Conservation (phyloP, 1,140 invertebrate genomes). For the Penaeus chinensis region DNA sequence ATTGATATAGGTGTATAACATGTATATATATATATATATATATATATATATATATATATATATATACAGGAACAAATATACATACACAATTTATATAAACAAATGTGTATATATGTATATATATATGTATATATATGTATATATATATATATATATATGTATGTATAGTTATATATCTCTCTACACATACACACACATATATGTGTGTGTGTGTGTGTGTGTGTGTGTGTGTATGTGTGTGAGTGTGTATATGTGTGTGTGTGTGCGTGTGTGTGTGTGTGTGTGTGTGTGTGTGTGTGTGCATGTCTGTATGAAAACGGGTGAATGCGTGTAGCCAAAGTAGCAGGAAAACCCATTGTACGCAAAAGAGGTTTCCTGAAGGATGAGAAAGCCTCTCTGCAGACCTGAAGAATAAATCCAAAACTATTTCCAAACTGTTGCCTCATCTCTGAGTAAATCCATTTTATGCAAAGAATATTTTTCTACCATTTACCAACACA, state of each 20-base stretch:
- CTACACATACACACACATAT: too few species aligned
- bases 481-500: too few species aligned
- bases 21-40: constrained; percentile 20
- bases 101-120: not conserved
- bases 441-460: too few species aligned
- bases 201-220: not conserved
- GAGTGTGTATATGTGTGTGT: constrained; percentile 28
- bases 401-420: too few species aligned
- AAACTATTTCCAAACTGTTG: too few species aligned
- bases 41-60: too few species aligned
- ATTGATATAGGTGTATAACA: not conserved
- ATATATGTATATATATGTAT: constrained; percentile 25
- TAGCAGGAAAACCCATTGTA: too few species aligned
- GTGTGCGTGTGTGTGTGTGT: not conserved
- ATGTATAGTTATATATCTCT: constrained; percentile 8
- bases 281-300: constrained; percentile 15
- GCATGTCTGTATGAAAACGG: not conserved
- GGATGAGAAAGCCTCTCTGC: too few species aligned
- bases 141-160: constrained; percentile 18
- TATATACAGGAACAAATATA: not conserved
- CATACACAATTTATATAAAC: not conserved
- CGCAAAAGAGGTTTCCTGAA: too few species aligned
- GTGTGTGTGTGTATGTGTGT: not conserved
- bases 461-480: too few species aligned
- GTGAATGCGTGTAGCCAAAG: too few species aligned